These are phyloP conservation scores for Spongilla lacustris DNA, from an alignment of 37 sponge, comb jelly and placozoan species.

Conservation along the genomic window DNA sequence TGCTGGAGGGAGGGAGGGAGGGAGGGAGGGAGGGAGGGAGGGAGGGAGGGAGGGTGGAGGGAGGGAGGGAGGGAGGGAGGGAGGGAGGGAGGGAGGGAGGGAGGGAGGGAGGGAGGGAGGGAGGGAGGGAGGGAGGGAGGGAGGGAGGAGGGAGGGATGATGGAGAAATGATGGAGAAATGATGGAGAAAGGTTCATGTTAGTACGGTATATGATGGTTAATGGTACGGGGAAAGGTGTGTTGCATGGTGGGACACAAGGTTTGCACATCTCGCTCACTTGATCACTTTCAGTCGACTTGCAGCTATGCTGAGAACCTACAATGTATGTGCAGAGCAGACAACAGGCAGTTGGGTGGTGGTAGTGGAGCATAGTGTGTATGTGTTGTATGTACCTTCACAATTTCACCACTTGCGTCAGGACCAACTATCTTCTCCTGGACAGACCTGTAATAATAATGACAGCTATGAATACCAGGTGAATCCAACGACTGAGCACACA, in stretches of 20 bases:
- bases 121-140: neutral
- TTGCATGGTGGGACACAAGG: neutral
- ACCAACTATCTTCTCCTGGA: neutral
- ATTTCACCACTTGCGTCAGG: neutral
- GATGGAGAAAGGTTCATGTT: no score
- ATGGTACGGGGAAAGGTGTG: neutral
- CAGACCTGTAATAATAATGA: neutral
- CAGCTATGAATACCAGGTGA: neutral
- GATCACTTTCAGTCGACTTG: neutral
- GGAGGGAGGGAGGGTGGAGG: neutral
- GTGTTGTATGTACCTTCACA: neutral
- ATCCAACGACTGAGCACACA: neutral
- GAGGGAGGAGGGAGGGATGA: neutral
- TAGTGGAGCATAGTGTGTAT: no score
- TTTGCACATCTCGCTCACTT: neutral
- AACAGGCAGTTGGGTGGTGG: no score
- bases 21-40: neutral
- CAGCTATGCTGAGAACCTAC: neutral
- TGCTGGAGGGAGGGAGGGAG: conserved; percentile 14
- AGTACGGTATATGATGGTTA: no score
- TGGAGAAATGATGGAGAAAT: neutral
- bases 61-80: neutral
- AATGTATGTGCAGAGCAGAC: no score
- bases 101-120: neutral
- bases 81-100: neutral